Percentiles rank a stretch among this genome's conserved stretches.
Evolutionary conservation across 2,888 invertebrate genomes (phyloP).

Genomic region (Stictocephala bisonia): DNA sequence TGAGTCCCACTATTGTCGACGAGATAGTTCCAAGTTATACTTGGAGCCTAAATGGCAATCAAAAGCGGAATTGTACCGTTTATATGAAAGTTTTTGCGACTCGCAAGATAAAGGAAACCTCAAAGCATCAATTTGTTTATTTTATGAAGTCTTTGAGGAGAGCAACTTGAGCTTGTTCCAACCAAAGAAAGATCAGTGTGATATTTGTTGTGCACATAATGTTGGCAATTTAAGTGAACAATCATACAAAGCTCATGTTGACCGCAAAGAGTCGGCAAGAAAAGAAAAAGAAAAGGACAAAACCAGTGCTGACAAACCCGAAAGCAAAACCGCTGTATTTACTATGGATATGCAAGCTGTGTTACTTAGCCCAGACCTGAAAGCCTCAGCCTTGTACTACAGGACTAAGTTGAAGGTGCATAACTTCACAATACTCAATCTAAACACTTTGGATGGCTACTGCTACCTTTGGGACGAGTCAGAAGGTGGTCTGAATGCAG

Average conservation of each 20-base stretch:
- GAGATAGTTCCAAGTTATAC: too few relatives aligned
- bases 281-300: constrained; percentile 16
- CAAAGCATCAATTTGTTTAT: background rate
- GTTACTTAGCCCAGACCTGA: constrained; percentile 21
- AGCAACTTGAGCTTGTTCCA: too few relatives aligned
- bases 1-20: too few relatives aligned
- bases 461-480: too few relatives aligned
- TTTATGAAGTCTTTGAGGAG: background rate
- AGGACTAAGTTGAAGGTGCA: constrained; percentile 27
- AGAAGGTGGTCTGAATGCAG: constrained; percentile 50
- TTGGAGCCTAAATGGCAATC: too few relatives aligned
- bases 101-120: background rate
- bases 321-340: constrained; percentile 13
- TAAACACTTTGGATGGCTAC: constrained; percentile 46
- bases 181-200: constrained; percentile 3
- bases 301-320: background rate
- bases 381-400: constrained; percentile 24
- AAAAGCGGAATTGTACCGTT: too few relatives aligned
- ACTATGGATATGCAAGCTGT: constrained; percentile 39
- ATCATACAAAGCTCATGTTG: constrained; percentile 7
- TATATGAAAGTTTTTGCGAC: background rate
- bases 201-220: background rate
- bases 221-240: background rate
- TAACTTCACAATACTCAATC: constrained; percentile 24
- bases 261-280: background rate